Conservation (phyloP, 2,888 invertebrate genomes). For the Drosophila trichaetosa region DNA sequence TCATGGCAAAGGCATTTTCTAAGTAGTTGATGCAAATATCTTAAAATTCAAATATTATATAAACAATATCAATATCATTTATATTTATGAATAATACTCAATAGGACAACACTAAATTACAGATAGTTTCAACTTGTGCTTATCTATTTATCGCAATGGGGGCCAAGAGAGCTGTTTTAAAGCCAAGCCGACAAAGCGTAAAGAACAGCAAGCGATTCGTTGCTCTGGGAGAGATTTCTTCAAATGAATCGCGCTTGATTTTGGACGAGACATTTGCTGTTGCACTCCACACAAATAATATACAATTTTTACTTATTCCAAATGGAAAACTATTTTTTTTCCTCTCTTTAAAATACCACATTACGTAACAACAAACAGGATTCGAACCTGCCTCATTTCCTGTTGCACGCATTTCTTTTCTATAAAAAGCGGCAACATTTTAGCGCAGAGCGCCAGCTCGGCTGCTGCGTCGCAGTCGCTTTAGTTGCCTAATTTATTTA, state of each 20-base stretch:
- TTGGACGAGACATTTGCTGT: conserved; percentile 70
- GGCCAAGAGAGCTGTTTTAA: not conserved
- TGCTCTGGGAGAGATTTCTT: conserved; percentile 77
- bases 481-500: not conserved
- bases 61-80: not conserved
- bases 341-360: not conserved
- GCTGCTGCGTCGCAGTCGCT: not conserved
- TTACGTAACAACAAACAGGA: not conserved
- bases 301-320: not conserved
- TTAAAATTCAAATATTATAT: not conserved
- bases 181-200: conserved; percentile 30
- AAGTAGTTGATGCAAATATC: not conserved
- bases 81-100: not conserved
- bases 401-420: not conserved
- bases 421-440: not conserved
- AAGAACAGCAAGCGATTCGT: conserved; percentile 37
- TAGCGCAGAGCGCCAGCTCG: not conserved
- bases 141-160: conserved; percentile 29
- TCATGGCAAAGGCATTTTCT: not conserved
- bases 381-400: not conserved
- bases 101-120: not conserved
- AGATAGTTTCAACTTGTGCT: conserved; percentile 24
- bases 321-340: not conserved
- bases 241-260: conserved; percentile 55
- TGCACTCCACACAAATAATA: conserved; percentile 53